Evolutionary conservation across 1,140 invertebrate genomes (phyloP).

Genomic region (Varroa destructor): DNA sequence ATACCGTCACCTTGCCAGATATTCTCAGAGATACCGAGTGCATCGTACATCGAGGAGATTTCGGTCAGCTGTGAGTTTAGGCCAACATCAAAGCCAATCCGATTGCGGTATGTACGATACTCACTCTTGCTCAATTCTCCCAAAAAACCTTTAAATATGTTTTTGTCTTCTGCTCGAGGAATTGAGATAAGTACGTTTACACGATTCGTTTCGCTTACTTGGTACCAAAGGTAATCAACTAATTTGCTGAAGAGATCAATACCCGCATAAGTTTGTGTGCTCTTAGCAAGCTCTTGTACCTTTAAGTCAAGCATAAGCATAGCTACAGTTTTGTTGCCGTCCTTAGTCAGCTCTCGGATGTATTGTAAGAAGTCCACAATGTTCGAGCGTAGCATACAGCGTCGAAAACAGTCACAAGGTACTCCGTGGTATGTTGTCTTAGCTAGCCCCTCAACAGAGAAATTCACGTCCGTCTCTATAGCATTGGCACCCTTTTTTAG

Average conservation of each 20-base stretch:
- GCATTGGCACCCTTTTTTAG: constrained; percentile 35
- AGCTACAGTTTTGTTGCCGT: constrained; percentile 30
- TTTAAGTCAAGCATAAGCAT: constrained; percentile 35
- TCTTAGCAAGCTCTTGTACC: constrained; percentile 29
- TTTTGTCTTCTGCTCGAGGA: constrained; percentile 32
- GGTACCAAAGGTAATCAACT: constrained; percentile 33
- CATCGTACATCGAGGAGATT: constrained; percentile 29
- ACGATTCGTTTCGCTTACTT: constrained; percentile 1
- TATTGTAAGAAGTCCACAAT: constrained; percentile 33
- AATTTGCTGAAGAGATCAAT: constrained; percentile 33
- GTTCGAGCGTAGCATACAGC: constrained; percentile 33
- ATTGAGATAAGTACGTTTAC: constrained; percentile 32
- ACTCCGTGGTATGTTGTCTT: constrained; percentile 35
- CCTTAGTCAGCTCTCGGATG: constrained; percentile 32
- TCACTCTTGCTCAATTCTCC: constrained; percentile 10
- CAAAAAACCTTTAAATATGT: constrained; percentile 31
- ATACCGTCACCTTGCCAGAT: constrained; percentile 37
- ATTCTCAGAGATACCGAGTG: constrained; percentile 25
- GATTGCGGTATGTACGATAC: neutral
- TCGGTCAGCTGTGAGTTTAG: constrained; percentile 30
- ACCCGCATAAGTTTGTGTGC: constrained; percentile 32
- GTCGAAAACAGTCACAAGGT: constrained; percentile 37
- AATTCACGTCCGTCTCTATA: constrained; percentile 36
- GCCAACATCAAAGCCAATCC: constrained; percentile 34
- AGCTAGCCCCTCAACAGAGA: constrained; percentile 34